Evolutionary conservation across 2,113 vertebrate species (phyloP).

Genomic region (Cyanoramphus novaezelandiae): DNA sequence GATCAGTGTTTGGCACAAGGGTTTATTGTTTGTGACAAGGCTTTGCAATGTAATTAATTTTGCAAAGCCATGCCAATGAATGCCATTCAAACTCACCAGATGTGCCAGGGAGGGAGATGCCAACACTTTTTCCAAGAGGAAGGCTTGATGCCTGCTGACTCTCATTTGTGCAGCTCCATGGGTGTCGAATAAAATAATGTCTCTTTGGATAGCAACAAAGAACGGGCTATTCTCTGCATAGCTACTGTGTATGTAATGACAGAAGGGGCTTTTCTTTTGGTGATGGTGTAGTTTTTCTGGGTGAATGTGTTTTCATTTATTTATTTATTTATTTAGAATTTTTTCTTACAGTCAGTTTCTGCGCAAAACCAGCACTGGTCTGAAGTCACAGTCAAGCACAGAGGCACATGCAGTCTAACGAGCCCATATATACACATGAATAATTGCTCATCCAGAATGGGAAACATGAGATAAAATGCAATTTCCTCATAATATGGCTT

Average conservation of each 20-base stretch:
- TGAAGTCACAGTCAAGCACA: neutral
- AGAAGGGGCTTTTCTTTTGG: slow-evolving; percentile 13
- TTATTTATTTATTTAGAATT: neutral
- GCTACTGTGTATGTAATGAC: neutral
- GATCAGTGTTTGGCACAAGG: slow-evolving; percentile 45
- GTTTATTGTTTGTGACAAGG: slow-evolving; percentile 67
- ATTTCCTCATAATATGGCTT: neutral
- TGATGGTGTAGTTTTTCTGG: neutral
- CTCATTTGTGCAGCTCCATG: slow-evolving; percentile 47
- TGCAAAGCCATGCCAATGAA: slow-evolving; percentile 53
- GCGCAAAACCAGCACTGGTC: neutral
- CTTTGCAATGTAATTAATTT: slow-evolving; percentile 71
- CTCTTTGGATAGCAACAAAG: slow-evolving; percentile 46
- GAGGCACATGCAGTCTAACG: neutral
- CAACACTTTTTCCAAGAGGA: slow-evolving; percentile 32
- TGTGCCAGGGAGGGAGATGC: slow-evolving; percentile 49
- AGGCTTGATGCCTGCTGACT: slow-evolving; percentile 16
- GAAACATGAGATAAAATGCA: slow-evolving; percentile 1
- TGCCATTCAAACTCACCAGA: slow-evolving; percentile 62
- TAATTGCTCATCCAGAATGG: neutral
- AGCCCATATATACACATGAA: neutral
- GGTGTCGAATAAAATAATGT: slow-evolving; percentile 34
- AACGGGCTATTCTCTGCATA: neutral
- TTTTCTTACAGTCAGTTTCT: neutral
- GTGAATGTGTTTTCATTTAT: neutral